Conservation (phyloP, 2,113 vertebrate species). For the Merops nubicus region DNA sequence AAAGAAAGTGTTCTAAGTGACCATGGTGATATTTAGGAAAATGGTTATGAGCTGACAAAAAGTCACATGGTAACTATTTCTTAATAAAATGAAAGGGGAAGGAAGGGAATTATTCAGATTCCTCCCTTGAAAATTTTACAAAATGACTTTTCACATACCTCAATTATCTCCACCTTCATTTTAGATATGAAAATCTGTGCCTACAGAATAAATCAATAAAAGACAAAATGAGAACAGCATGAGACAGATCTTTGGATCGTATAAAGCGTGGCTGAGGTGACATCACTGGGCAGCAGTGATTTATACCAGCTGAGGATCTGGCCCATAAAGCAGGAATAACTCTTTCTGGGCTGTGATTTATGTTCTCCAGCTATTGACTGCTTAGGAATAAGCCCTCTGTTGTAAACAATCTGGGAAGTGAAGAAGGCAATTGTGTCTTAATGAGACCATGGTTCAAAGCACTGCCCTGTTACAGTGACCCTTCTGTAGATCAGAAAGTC, state of each 20-base stretch:
- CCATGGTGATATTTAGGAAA: background rate
- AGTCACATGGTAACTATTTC: background rate
- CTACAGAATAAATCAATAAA: background rate
- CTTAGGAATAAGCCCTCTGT: background rate
- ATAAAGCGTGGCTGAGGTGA: background rate
- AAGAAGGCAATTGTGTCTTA: background rate
- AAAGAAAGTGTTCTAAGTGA: background rate
- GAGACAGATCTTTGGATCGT: background rate
- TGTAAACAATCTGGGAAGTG: slow-evolving; percentile 5
- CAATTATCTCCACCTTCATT: background rate
- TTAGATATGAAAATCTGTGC: background rate
- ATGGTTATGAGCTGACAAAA: background rate
- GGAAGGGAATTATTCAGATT: background rate
- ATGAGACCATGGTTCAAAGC: slow-evolving; percentile 39
- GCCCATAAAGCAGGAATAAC: slow-evolving; percentile 2
- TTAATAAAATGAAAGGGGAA: background rate
- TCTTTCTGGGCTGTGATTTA: slow-evolving; percentile 35
- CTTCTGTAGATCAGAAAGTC: slow-evolving; percentile 18
- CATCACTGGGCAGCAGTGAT: slow-evolving; percentile 4
- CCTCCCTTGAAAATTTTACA: background rate
- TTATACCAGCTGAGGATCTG: slow-evolving; percentile 28
- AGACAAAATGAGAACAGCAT: background rate
- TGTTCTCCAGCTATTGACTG: slow-evolving; percentile 30
- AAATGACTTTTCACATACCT: background rate
- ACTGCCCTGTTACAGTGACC: slow-evolving; percentile 44